phyloP scores from a whole-genome alignment of 2,888 invertebrate genomes.

The Cenopis cana region DNA sequence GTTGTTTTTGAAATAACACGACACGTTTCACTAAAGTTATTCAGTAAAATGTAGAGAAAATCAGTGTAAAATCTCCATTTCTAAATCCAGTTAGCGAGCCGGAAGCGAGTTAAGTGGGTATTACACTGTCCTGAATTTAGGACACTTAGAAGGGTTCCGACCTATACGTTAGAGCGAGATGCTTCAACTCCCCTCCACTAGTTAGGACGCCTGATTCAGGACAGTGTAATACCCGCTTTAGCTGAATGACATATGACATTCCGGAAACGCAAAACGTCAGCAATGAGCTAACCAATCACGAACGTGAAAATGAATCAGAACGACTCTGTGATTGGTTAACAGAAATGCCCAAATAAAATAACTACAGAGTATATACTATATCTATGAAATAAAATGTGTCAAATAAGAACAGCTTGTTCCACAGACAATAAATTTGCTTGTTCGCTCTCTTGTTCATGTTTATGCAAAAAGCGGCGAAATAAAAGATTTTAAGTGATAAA shows the following conservation, averaged over 20 bases:
- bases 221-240: too few species aligned
- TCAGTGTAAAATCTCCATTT: slow-evolving; percentile 12
- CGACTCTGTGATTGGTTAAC: slow-evolving; percentile 7
- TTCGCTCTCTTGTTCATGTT: too few species aligned
- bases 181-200: too few species aligned
- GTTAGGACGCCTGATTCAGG: too few species aligned
- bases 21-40: slow-evolving; percentile 38
- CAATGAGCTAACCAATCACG: slow-evolving; percentile 11
- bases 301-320: not conserved
- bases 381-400: not conserved
- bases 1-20: not conserved
- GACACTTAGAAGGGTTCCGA: too few species aligned
- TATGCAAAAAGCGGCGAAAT: too few species aligned
- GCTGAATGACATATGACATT: not conserved
- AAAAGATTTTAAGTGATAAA: too few species aligned
- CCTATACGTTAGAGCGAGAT: too few species aligned
- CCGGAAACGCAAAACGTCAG: not conserved
- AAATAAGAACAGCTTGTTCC: not conserved
- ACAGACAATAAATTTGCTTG: too few species aligned
- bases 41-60: slow-evolving; percentile 5
- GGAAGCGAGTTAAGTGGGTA: not conserved
- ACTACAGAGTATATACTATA: too few species aligned
- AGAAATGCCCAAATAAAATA: not conserved
- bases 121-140: too few species aligned
- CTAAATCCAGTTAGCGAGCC: not conserved